phyloP scores from a whole-genome alignment of 1,140 invertebrate genomes.

The Zaprionus capensis region DNA sequence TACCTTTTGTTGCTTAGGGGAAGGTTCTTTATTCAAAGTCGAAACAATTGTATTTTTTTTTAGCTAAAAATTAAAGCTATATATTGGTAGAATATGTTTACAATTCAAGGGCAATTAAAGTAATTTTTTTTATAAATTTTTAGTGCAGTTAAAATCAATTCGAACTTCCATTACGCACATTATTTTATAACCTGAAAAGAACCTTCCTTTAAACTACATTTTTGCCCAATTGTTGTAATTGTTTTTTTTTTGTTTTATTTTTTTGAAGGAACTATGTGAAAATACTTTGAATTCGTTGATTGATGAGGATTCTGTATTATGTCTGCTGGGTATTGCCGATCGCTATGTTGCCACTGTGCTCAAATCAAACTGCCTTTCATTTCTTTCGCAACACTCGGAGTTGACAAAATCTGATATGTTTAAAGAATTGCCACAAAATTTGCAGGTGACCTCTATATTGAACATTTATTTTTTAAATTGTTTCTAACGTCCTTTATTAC shows the following conservation, averaged over 20 bases:
- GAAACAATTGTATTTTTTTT: too few species aligned
- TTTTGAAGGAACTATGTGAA: constrained; percentile 86
- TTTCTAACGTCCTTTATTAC: neutral
- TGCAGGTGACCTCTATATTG: constrained; percentile 84
- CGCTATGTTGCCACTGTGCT: constrained; percentile 87
- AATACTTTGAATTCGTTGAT: constrained; percentile 86
- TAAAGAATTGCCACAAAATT: constrained; percentile 86
- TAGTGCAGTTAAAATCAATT: too few species aligned
- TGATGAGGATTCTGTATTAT: constrained; percentile 88
- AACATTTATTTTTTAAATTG: neutral
- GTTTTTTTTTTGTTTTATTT: neutral
- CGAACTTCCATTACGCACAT: too few species aligned
- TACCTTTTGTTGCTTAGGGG: neutral
- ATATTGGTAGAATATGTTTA: too few species aligned
- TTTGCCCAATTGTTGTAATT: neutral
- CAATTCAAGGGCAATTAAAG: too few species aligned
- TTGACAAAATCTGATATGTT: constrained; percentile 88
- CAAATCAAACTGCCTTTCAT: constrained; percentile 86
- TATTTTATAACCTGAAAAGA: too few species aligned
- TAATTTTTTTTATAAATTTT: too few species aligned
- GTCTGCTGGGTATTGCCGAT: constrained; percentile 88
- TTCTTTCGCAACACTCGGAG: constrained; percentile 86
- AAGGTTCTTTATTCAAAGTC: too few species aligned
- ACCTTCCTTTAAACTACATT: too few species aligned
- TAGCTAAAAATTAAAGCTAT: too few species aligned